These are phyloP conservation scores for Lophochroa leadbeateri DNA, from an alignment of 2,113 vertebrate species.

Conservation along the genomic window DNA sequence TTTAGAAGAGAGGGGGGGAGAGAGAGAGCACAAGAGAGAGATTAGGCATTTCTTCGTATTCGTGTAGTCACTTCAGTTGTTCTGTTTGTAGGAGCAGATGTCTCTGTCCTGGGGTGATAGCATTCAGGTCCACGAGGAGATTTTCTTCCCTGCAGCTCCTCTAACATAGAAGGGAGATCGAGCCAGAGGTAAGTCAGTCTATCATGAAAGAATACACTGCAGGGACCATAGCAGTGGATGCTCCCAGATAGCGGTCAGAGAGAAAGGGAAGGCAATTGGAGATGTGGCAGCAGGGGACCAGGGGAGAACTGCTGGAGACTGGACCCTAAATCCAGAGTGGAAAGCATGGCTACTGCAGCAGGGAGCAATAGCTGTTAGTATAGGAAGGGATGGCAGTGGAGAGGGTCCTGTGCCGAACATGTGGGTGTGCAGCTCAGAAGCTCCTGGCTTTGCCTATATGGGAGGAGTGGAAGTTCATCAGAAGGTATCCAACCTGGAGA, in stretches of 20 bases:
- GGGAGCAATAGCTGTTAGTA: not conserved
- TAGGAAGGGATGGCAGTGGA: not conserved
- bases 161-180: not conserved
- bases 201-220: not conserved
- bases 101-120: slow-evolving; percentile 37
- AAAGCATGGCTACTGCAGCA: not conserved
- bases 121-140: not conserved
- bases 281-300: not conserved
- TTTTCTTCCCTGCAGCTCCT: not conserved
- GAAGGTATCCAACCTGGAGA: not conserved
- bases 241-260: not conserved
- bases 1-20: slow-evolving; percentile 42
- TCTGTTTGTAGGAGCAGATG: slow-evolving; percentile 55
- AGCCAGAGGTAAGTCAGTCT: slow-evolving; percentile 44
- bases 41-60: slow-evolving; percentile 56
- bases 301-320: not conserved
- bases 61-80: slow-evolving; percentile 51
- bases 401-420: rapidly evolving
- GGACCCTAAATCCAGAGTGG: not conserved
- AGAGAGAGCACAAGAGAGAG: not conserved
- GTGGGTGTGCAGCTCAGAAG: rapidly evolving
- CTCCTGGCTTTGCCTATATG: not conserved
- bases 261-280: rapidly evolving
- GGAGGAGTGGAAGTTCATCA: not conserved
- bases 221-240: not conserved